Base-by-base conservation (phyloP, 2,888 invertebrate species). In the Cerastis rubricosa region DNA sequence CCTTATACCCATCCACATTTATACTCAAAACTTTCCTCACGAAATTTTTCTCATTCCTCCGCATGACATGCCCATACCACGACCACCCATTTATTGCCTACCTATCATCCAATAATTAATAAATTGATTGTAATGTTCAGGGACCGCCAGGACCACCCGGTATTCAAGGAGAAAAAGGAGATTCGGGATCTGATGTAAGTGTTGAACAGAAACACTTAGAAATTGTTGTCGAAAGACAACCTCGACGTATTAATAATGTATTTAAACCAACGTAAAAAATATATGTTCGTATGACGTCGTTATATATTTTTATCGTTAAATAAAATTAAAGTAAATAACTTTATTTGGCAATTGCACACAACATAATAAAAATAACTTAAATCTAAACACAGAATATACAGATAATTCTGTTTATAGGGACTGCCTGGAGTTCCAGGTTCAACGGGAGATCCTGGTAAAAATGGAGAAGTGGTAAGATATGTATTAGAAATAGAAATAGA, bases 391-490 rank as follows among this genome's bases (percentile, higher is more conserved):
- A 25, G 14, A 25, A 25, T 17, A 8, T 25, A 57, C 14, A 7
- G 7, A 25, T 7, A 29, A 29, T 40, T 40, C 0, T 49, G 17
- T 65, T 71, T n/a, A 19, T 22, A 71, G 71, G 71, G 71, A 14
- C 9, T n/a, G 17, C n/a, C 47, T 35, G 71, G 71, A 25, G 1
- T 9, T 19, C 19, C 0, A 9, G 71, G 71, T 49, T 2, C 19
- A 19, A n/a, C 47, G 3, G 71, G 71, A 49, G 47, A 64, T 25
- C 35, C 35, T 40, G 71, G 71, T 71, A n/a, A 40, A 65, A 22
- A 35, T 5, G 71, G 71, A 17, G 25, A 19, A 19, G 14, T 8
- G 71, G 71, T 71, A 49, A 65, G 71, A 47, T 57, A 45, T 29
- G 1, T 35, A 35, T 35, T 35, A 35, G n/a, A n/a, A n/a, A 35